Conservation (phyloP, 2,888 invertebrate genomes). For the Scelioninae gen. 2 region DNA sequence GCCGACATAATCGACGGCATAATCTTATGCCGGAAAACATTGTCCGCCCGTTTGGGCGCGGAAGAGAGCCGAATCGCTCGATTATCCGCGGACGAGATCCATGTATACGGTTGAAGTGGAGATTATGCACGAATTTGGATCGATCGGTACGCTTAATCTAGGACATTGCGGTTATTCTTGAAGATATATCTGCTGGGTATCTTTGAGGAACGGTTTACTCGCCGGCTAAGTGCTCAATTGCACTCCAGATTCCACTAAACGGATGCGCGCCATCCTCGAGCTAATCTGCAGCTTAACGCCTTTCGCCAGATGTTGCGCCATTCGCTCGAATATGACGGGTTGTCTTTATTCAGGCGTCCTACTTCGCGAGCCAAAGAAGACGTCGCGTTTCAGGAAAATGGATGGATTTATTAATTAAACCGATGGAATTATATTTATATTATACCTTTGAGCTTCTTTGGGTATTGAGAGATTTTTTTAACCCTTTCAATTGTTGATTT, state of each 20-base stretch:
- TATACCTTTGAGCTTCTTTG: no score
- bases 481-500: no score
- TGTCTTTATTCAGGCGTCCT: constrained; percentile 52
- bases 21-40: constrained; percentile 34
- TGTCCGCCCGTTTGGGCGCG: constrained; percentile 13
- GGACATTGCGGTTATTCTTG: constrained; percentile 47
- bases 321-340: constrained; percentile 44
- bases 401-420: neutral
- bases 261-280: constrained; percentile 38
- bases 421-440: neutral
- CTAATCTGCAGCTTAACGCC: constrained; percentile 59
- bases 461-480: no score
- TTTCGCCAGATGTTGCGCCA: constrained; percentile 51
- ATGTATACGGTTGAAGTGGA: constrained; percentile 9
- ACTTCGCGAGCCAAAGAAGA: constrained; percentile 2
- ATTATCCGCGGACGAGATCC: constrained; percentile 29
- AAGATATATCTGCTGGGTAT: constrained; percentile 32
- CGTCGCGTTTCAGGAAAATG: neutral
- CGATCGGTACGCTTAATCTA: constrained; percentile 42
- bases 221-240: constrained; percentile 40
- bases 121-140: constrained; percentile 44
- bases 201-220: constrained; percentile 35
- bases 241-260: constrained; percentile 36
- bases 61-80: constrained; percentile 32
- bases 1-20: constrained; percentile 17